A percentile compares a stretch with the other conserved stretches of the same genome.
Conservation (phyloP, 2,888 invertebrate species). For the Eristalis tenax region DNA sequence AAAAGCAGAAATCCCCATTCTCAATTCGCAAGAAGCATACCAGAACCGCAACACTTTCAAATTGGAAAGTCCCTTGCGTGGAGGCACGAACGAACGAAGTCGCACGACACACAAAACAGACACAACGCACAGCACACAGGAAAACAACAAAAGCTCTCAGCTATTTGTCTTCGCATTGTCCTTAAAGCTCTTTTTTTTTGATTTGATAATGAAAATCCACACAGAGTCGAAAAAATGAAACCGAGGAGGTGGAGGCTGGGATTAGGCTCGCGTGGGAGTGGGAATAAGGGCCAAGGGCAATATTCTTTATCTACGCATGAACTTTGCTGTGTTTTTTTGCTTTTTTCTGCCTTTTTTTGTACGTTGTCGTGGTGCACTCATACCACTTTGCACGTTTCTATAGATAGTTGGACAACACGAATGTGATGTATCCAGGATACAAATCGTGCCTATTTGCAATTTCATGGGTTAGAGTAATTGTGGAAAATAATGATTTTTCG, state of each 20-base stretch:
- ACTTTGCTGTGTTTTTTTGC: not conserved
- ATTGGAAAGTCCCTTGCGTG: not conserved
- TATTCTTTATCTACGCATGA: conserved; percentile 26
- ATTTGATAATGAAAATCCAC: conserved; percentile 6
- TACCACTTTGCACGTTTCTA: not conserved
- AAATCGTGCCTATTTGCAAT: conserved; percentile 43
- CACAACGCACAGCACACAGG: not conserved
- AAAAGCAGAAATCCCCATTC: not conserved
- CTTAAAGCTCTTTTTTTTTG: not conserved
- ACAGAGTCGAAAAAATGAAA: conserved; percentile 5
- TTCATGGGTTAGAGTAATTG: conserved; percentile 42
- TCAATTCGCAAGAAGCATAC: not conserved
- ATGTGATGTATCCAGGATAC: conserved; percentile 39
- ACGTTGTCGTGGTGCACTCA: not conserved
- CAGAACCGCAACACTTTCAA: not conserved
- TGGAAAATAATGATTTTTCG: conserved; percentile 34
- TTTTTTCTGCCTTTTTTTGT: not conserved
- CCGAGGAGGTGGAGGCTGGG: not conserved
- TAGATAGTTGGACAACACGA: conserved; percentile 15
- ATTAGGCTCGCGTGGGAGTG: not conserved
- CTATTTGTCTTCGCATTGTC: not conserved
- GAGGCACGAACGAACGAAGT: not conserved
- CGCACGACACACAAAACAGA: not conserved
- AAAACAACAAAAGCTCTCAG: conserved; percentile 9
- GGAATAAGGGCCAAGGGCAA: conserved; percentile 24